Evolutionary conservation across 2,888 invertebrate species (phyloP).

Genomic region (Aplocera efformata): DNA sequence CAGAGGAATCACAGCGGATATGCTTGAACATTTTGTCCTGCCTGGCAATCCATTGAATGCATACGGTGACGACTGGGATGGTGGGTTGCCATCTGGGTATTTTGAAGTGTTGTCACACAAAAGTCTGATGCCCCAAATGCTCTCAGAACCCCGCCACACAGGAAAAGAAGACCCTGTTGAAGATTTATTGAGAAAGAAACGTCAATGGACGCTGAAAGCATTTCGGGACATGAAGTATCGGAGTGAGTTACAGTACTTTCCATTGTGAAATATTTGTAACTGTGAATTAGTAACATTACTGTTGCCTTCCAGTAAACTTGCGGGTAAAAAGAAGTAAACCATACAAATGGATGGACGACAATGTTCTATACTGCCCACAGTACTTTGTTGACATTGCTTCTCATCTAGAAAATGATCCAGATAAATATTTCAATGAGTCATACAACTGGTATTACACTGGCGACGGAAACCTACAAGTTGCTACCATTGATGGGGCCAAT

Average conservation of each 20-base stretch:
- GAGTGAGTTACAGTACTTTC: background rate
- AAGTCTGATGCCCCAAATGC: slow-evolving; percentile 55
- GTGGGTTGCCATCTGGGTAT: slow-evolving; percentile 50
- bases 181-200: slow-evolving; percentile 47
- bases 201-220: slow-evolving; percentile 43
- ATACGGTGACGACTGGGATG: slow-evolving; percentile 62
- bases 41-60: slow-evolving; percentile 28
- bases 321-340: slow-evolving; percentile 12
- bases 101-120: slow-evolving; percentile 60
- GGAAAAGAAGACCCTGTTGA: slow-evolving; percentile 55
- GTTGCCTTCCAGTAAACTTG: slow-evolving; percentile 1
- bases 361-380: slow-evolving; percentile 59
- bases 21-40: slow-evolving; percentile 9
- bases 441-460: slow-evolving; percentile 76
- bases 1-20: fast-evolving
- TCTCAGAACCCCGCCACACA: slow-evolving; percentile 44
- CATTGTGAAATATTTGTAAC: too few relatives aligned
- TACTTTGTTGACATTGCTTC: slow-evolving; percentile 56
- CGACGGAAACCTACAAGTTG: slow-evolving; percentile 57
- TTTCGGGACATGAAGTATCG: background rate
- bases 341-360: slow-evolving; percentile 50
- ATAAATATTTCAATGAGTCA: slow-evolving; percentile 53
- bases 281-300: background rate
- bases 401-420: slow-evolving; percentile 59
- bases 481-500: slow-evolving; percentile 46